These are phyloP conservation scores for Alfaro cultratus DNA, from an alignment of 2,797 vertebrate genomes.

Conservation along the genomic window DNA sequence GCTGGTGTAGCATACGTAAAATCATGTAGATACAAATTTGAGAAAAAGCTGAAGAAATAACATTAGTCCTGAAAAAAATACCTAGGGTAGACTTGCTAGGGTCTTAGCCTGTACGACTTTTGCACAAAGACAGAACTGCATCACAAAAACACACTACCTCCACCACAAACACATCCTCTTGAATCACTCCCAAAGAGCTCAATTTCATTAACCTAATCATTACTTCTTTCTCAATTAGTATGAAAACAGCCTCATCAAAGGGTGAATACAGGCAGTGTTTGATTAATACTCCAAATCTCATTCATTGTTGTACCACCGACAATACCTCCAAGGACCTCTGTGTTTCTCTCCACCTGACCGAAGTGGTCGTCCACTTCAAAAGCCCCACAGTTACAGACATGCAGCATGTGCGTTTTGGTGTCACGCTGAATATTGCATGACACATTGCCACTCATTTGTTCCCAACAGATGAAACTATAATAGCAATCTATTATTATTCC, in stretches of 20 bases:
- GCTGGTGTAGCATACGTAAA: neutral
- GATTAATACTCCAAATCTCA: constrained; percentile 64
- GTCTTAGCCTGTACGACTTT: neutral
- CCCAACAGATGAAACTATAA: constrained; percentile 70
- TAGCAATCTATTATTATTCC: constrained; percentile 70
- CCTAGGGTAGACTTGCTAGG: neutral
- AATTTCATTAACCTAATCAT: constrained; percentile 64
- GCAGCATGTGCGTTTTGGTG: constrained; percentile 50
- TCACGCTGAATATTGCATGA: constrained; percentile 35
- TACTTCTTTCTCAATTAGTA: constrained; percentile 60
- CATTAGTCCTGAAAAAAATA: neutral
- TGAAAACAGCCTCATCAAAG: constrained; percentile 53
- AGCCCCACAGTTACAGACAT: constrained; percentile 65
- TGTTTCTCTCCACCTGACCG: constrained; percentile 44
- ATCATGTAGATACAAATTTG: neutral
- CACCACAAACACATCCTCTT: constrained; percentile 55
- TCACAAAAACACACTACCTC: neutral
- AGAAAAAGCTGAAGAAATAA: neutral
- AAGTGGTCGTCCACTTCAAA: constrained; percentile 60
- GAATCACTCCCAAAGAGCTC: constrained; percentile 40
- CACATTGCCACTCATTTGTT: constrained; percentile 68
- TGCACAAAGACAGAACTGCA: neutral
- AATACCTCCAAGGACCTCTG: constrained; percentile 69
- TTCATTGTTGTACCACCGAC: constrained; percentile 65
- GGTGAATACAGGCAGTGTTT: constrained; percentile 40